Base-by-base conservation (phyloP, 37 sponge, comb jelly and placozoan species). In the Aphrocallistes beatrix region DNA sequence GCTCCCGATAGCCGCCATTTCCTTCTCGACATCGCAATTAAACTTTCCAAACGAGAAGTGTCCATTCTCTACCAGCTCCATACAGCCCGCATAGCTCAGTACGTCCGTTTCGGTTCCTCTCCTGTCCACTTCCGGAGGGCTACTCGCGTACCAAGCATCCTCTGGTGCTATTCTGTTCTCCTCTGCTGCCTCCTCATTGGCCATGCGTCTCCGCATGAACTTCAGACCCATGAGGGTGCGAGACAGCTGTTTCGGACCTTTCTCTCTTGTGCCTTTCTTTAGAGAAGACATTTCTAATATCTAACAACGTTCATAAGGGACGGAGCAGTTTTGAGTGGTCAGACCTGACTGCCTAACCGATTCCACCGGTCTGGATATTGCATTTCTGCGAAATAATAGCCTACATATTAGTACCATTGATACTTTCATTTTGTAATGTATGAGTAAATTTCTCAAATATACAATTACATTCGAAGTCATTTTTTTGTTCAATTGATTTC, bases 21-120 rank as follows among this genome's bases (percentile, higher is more conserved):
- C 75, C 21, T 13, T 60, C 75, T 60, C 75, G 32, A 60, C 75
- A 1, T 60, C 34, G 10, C 8, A 8, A 30, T 60, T 60, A 60
- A 60, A 60, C 25, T 60, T 60, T 30, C 75, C 75, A 60, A 60
- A 60, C 75, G 75, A 60, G 28, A 60, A 13, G n/a, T 60, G 75
- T 60, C 75, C 75, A 30, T 60, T 60, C 34, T 13, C 75, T 13
- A 60, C 25, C 21, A 60, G n/a, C 8, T 13, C 75, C 75, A 60
- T 60, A 13, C 75, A 60, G 34, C 75, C 75, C 3, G 21, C 75
- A 30, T 60, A 60, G 34, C 75, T 60, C 34, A 60, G 17, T 6
- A 28, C n/a, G 28, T 60, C 17, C 8, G 75, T 19, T 6, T 8
- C 28, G 6, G 10, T 60, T 13, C 75, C 34, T 30, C 3, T 6